phyloP scores from a whole-genome alignment of 2,113 vertebrate genomes.

The Sus scrofa region T2T-Sscrofa CM000820.6:68492501-68493000 shows the following conservation, averaged over 20 bases:
- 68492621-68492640: background rate
- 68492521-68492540: too few relatives aligned
- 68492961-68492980: background rate
- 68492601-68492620: background rate
- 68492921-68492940: background rate
- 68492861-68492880: fast-evolving
- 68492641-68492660: background rate
- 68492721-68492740: fast-evolving
- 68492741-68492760: background rate
- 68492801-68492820: fast-evolving
- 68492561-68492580: background rate
- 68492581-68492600: fast-evolving
- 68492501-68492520: too few relatives aligned
- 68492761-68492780: background rate
- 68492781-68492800: background rate
- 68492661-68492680: background rate
- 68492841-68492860: background rate
- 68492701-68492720: fast-evolving
- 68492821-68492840: background rate
- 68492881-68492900: background rate
- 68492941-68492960: background rate
- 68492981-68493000: background rate
- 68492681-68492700: background rate
- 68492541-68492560: background rate
- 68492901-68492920: background rate